phyloP scores from a whole-genome alignment of 35 echinoderm and acorn worm genomes.

The Eucidaris tribuloides region DNA sequence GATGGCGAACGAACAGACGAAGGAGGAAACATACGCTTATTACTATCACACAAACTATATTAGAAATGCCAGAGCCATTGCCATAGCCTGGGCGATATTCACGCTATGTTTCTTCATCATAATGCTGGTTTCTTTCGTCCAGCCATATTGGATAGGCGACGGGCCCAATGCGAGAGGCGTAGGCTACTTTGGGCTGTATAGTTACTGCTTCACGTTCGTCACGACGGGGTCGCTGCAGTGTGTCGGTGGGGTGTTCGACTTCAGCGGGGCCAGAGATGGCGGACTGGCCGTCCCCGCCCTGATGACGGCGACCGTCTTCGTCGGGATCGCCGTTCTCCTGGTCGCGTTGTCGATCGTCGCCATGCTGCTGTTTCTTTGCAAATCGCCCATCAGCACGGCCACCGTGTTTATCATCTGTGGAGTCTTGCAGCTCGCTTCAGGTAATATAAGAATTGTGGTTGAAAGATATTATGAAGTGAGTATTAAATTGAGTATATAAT shows the following conservation, averaged over 20 bases:
- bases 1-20: constrained; percentile 66
- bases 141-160: constrained; percentile 92
- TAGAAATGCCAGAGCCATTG: constrained; percentile 93
- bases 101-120: constrained; percentile 97
- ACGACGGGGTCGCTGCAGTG: constrained; percentile 36
- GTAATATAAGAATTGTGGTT: too few relatives aligned
- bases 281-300: background rate
- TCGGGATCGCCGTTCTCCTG: constrained; percentile 51
- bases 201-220: constrained; percentile 43
- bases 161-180: constrained; percentile 47
- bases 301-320: constrained; percentile 59
- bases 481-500: too few relatives aligned
- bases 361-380: constrained; percentile 89
- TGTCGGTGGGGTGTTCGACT: constrained; percentile 35
- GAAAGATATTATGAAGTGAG: too few relatives aligned
- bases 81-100: constrained; percentile 92
- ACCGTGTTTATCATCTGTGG: constrained; percentile 86
- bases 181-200: constrained; percentile 84
- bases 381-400: constrained; percentile 56
- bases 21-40: constrained; percentile 88
- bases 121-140: constrained; percentile 76
- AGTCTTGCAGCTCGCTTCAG: constrained; percentile 58
- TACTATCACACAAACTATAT: constrained; percentile 98
- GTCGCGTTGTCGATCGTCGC: constrained; percentile 62
- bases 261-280: background rate